Base-by-base conservation (phyloP, 2,113 vertebrate species). In the Shinisaurus crocodilurus region DNA sequence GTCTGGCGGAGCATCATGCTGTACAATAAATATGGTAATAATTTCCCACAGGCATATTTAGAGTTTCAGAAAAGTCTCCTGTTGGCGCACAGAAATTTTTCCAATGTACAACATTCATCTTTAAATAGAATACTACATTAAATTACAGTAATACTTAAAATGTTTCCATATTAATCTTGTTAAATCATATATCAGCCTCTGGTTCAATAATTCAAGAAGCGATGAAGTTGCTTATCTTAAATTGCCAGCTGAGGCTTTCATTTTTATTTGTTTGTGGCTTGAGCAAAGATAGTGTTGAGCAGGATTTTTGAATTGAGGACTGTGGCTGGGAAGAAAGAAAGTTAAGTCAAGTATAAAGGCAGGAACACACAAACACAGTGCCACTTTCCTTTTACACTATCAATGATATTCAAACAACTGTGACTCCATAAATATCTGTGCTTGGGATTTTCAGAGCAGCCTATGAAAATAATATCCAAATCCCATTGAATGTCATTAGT, bases 151-250 rank as follows among this genome's bases (percentile, higher is more conserved):
- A 43, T 63, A 16, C 37, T 86, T 63, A 43, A 65, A 87, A 63
- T 77, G 37, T 87, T 87, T 18, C 72, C 27, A 32, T 63, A 87
- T 76, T 77, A 77, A 77, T 86, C 85, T 86, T 74, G 70, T 86
- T 75, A 86, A 85, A 50, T 75, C 69, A 63, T 88, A 48, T 80
- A 88, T 88, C 76, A 88, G 86, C 29, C 43, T 69, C 20, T 80
- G 18, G 40, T 80, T 87, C 86, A 88, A 77, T 87, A 76, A 87
- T 63, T 87, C 67, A 86, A 86, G 70, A 74, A 74, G n/a, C 25
- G 20, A 75, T 40, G 37, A 65, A 87, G 6, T 77, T 87, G 37
- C 54, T 77, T 87, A 77, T 77, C 74, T 77, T 87, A 18, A 77
- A 43, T 77, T 77, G 25, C 57, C 54, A 79, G 74, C 54, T 45